Base-by-base conservation (phyloP, 1,140 invertebrate genomes). In the Hyphantria cunea region DNA sequence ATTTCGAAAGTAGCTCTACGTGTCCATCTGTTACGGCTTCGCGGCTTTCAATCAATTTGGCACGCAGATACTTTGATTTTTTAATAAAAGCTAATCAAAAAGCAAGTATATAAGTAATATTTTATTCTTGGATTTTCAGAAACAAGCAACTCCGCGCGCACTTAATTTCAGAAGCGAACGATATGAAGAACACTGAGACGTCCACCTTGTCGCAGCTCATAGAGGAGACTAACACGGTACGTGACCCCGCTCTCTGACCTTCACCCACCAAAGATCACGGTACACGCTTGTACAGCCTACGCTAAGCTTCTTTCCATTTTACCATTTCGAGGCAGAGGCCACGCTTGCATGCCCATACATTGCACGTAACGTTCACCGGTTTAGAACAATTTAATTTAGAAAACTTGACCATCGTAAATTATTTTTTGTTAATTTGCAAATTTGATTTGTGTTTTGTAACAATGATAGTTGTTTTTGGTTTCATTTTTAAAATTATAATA, bases 101-200 rank as follows among this genome's bases (percentile, higher is more conserved):
- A 25, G 17, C 17, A 5, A 25, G 5, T 1, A 25, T 5, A 25
- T 25, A 25, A 3, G 12, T 15, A 39, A 25, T 39, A 34, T 48
- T n/a, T 49, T 15, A 55, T 12, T 50, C 72, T 12, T 15, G 14
- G 66, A 17, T 42, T 90, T 89, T 13, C 72, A 94, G 94, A 80
- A 96, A 95, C 77, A 95, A 95, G 78, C 95, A 96, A 85, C 91
- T 96, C 39, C 92, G 94, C 45, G 94, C 94, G 11, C 95, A 95
- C 80, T 82, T 96, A 41, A 93, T 95, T 60, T 92, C 94, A 2
- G 95, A 95, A 71, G 85, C 89, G 13, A 92, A 89, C 54, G 91
- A 92, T 3, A 70, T 91, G 78, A 91, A 90, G 66, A 84, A 72
- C 65, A 64, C 78, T 0, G 91, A 92, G 48, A 74, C 80, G 37